These are phyloP conservation scores for Ahaetulla prasina DNA, from an alignment of 2,113 vertebrate species.

Conservation along the genomic window DNA sequence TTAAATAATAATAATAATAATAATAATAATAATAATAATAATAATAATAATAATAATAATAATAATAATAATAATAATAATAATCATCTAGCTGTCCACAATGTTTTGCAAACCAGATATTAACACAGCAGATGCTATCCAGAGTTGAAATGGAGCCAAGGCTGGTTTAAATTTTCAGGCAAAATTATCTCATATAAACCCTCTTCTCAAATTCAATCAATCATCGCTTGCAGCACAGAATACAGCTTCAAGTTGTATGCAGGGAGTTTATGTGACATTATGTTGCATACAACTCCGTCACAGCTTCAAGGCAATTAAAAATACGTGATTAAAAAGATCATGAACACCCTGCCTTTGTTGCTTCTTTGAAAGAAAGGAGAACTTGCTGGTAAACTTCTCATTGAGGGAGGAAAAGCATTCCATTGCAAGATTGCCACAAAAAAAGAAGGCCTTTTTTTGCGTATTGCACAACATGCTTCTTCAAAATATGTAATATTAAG, in stretches of 20 bases:
- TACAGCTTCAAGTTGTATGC: neutral
- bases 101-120: neutral
- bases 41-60: too few relatives aligned
- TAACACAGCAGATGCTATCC: neutral
- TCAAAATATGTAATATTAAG: neutral
- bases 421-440: neutral
- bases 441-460: neutral
- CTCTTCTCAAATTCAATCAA: neutral
- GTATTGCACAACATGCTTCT: neutral
- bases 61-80: too few relatives aligned
- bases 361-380: neutral
- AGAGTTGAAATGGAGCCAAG: neutral
- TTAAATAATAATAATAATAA: too few relatives aligned
- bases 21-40: too few relatives aligned
- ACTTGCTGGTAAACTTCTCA: neutral
- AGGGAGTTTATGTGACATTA: neutral
- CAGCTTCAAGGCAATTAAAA: too few relatives aligned
- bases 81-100: neutral
- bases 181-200: neutral
- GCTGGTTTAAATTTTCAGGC: neutral
- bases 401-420: neutral
- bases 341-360: neutral
- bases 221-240: too few relatives aligned
- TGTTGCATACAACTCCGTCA: neutral
- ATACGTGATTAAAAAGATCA: neutral